Evolutionary conservation across 2,797 vertebrate species (phyloP), one percentile per base, ranked within the genome.

Genomic region (Cirrhinus molitorella): DNA sequence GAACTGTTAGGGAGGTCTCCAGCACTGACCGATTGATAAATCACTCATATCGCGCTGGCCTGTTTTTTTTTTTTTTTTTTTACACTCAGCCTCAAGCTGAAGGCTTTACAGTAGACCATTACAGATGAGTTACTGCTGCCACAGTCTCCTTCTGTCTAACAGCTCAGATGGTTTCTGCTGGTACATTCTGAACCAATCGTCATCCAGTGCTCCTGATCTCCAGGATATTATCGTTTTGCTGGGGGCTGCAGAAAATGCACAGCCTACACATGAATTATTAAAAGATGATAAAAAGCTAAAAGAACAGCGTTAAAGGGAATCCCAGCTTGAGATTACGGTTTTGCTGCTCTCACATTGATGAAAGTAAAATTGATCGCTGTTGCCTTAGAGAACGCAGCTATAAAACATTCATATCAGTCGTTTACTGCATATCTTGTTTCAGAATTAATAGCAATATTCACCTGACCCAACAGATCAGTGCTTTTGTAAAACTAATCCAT

Each of bases 251-350:
- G 61, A 49, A 28, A 67, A 65, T 40, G 3, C 43, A 79, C 75
- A 70, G 68, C 82, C 53, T 84, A 59, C 76, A 59, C 70, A 85
- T 88, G 77, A 88, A 88, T 88, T 85, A 86, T 86, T 86, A 83
- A 88, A 31, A 83, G 59, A 67, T 71, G 75, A 86, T 86, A 85
- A 85, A 86, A 86, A 31, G 47, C 85, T 81, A 83, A 86, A 86
- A 23, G 57, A 65, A 63, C 8, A 45, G 83, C 76, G 65, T 77
- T 83, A 55, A 55, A 83, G 53, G 63, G 65, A 59, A 70, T 77
- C 65, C 65, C 73, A 70, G 37, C 13, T 78, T 21, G 21, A 61
- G 81, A 57, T 71, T 59, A 68, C 10, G 0, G 16, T 53, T 53
- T 61, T 75, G 40, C 53, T 78, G 43, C 74, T 70, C 53, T 71